phyloP scores from a whole-genome alignment of 2,888 invertebrate species.

The Seira ritae region DNA sequence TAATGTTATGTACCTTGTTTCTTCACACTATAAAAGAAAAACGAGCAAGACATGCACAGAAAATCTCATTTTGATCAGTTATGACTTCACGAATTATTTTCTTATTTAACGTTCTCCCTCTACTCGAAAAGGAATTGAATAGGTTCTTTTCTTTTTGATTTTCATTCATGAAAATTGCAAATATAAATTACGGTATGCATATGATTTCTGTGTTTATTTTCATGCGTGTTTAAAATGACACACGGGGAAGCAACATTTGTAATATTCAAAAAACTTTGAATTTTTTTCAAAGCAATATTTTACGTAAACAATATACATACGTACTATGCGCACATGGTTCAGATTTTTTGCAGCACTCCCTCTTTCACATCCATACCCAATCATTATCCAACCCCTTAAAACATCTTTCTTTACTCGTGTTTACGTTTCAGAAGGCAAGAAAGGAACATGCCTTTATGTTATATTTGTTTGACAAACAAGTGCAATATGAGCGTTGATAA shows the following conservation, averaged over 20 bases:
- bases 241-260: not conserved
- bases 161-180: not conserved
- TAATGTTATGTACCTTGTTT: not conserved
- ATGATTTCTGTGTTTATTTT: not conserved
- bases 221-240: not conserved
- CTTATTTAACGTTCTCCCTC: not conserved
- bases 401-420: not conserved
- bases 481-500: slow-evolving; percentile 44
- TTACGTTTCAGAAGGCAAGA: not conserved
- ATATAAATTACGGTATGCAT: not conserved
- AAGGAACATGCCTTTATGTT: slow-evolving; percentile 8
- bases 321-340: no score
- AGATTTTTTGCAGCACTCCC: no score
- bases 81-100: not conserved
- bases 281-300: no score
- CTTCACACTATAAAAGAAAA: no score
- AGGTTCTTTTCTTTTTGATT: not conserved
- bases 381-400: not conserved
- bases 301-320: no score
- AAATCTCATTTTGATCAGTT: not conserved
- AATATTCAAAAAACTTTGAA: no score
- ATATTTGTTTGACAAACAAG: slow-evolving; percentile 32
- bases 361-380: not conserved
- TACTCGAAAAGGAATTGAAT: not conserved
- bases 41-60: not conserved